These are phyloP conservation scores for Glossophaga mutica DNA, from an alignment of 2,797 vertebrate species.

Conservation along the genomic window DNA sequence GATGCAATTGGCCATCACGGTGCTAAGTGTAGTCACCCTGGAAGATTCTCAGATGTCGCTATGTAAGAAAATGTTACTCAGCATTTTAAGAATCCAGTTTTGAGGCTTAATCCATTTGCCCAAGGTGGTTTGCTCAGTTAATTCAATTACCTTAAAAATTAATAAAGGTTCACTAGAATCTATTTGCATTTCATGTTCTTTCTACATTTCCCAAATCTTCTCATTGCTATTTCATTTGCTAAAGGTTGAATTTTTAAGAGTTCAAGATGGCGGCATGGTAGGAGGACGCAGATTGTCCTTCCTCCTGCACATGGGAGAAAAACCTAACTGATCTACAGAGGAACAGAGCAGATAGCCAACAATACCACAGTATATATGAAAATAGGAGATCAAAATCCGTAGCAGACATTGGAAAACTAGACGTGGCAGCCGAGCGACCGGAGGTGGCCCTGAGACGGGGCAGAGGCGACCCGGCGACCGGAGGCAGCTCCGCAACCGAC, in stretches of 20 bases:
- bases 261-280: too few species aligned
- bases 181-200: not conserved
- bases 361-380: too few species aligned
- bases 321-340: too few species aligned
- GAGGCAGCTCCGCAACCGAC: too few species aligned
- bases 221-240: not conserved
- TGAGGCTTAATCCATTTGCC: not conserved
- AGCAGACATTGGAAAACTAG: too few species aligned
- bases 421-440: too few species aligned
- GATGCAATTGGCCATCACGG: not conserved
- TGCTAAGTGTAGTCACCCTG: not conserved
- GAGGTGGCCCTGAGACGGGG: too few species aligned
- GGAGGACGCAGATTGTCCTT: too few species aligned
- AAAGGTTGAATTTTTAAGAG: not conserved
- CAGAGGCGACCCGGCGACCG: too few species aligned
- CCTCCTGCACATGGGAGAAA: too few species aligned
- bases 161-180: not conserved
- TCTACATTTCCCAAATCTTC: constrained; percentile 35
- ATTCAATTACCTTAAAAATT: constrained; percentile 20
- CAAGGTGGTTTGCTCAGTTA: not conserved
- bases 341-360: too few species aligned
- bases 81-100: not conserved
- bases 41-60: not conserved
- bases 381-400: too few species aligned
- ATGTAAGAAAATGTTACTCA: not conserved